A percentile compares a stretch with the other conserved stretches of the same genome.
These are phyloP conservation scores for Temnothorax nylanderi DNA, from an alignment of 1,140 invertebrate species.

Conservation along the genomic window DNA sequence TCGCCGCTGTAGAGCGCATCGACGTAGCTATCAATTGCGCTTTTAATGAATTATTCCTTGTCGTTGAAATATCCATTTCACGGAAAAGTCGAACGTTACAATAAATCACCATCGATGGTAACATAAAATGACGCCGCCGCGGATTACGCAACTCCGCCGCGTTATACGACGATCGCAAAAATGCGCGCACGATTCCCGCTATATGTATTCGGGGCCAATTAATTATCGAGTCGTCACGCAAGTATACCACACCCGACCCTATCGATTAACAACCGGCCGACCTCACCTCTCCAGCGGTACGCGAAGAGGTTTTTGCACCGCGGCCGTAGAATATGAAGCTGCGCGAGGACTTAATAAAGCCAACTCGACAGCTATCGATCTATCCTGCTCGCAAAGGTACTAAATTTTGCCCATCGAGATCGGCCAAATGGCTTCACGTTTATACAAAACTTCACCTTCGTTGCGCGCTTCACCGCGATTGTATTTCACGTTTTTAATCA, in stretches of 20 bases:
- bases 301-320: conserved; percentile 41
- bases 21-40: conserved; percentile 1
- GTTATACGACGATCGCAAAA: conserved; percentile 33
- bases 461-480: conserved; percentile 4
- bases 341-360: conserved; percentile 54
- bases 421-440: conserved; percentile 29
- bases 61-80: conserved; percentile 16
- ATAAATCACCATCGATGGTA: conserved; percentile 25
- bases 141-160: not conserved
- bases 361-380: conserved; percentile 57
- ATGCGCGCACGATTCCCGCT: conserved; percentile 9
- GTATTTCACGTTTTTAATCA: conserved; percentile 45
- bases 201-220: conserved; percentile 35
- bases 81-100: conserved; percentile 27
- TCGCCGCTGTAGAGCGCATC: conserved; percentile 5
- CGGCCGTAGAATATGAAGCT: conserved; percentile 25
- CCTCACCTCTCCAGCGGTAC: conserved; percentile 28
- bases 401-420: conserved; percentile 51
- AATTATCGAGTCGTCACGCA: conserved; percentile 61
- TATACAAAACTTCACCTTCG: conserved; percentile 46
- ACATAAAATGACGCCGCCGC: conserved; percentile 24
- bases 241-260: conserved; percentile 53
- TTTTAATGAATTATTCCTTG: conserved; percentile 48
- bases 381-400: conserved; percentile 31
- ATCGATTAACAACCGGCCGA: conserved; percentile 56